Percentiles rank a stretch among this genome's conserved stretches.
phyloP scores from a whole-genome alignment of 2,888 invertebrate genomes.

The Cheilosia grossa region DNA sequence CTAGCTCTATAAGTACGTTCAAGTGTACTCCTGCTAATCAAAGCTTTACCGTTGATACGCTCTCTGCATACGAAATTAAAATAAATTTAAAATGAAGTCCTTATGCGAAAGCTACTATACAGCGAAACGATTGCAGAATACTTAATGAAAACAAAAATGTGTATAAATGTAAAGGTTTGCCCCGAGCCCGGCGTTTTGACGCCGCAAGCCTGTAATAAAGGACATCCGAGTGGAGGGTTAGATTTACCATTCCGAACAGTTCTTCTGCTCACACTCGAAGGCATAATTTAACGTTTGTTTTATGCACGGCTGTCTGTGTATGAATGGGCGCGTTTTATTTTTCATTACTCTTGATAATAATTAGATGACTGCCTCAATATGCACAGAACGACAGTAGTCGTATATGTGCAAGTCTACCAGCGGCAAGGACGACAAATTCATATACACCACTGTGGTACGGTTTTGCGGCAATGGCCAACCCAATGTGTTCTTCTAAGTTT shows the following conservation, averaged over 20 bases:
- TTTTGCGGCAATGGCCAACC: constrained; percentile 13
- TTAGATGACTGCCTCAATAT: constrained; percentile 68
- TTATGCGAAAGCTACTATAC: constrained; percentile 8
- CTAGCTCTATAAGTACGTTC: not conserved
- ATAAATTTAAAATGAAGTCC: constrained; percentile 56
- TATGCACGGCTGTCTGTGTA: not conserved
- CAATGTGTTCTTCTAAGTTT: constrained; percentile 39
- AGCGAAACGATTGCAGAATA: constrained; percentile 44
- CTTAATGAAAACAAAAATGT: constrained; percentile 35
- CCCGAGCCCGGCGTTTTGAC: not conserved
- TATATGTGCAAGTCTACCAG: not conserved
- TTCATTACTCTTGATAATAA: constrained; percentile 68
- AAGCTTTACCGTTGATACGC: constrained; percentile 54
- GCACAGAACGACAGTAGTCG: constrained; percentile 38
- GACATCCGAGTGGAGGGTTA: constrained; percentile 19
- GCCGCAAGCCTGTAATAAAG: constrained; percentile 10
- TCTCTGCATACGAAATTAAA: constrained; percentile 64
- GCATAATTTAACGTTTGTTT: constrained; percentile 41
- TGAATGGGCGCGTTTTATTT: constrained; percentile 41
- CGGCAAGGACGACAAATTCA: constrained; percentile 24
- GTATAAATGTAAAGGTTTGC: no score
- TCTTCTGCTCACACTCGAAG: constrained; percentile 23
- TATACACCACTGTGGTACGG: not conserved
- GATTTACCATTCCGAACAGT: constrained; percentile 14
- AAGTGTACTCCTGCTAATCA: constrained; percentile 37